Conservation (phyloP, 2,113 vertebrate genomes). For the Chlorocebus sabaeus region DNA sequence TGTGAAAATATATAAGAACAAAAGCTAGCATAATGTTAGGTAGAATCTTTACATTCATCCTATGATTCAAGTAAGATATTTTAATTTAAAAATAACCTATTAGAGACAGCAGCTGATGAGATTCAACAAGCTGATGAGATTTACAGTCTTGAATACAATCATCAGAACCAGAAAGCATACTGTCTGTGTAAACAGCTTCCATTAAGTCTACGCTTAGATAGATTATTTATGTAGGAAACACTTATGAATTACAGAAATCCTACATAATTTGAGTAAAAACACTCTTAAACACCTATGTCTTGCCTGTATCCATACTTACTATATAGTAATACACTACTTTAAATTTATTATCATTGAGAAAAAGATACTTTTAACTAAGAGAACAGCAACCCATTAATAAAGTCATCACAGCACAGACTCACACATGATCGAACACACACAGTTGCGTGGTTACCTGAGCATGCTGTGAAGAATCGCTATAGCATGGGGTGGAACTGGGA, state of each 20-base stretch:
- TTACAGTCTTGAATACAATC: accelerated
- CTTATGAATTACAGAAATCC: background rate
- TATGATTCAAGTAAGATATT: background rate
- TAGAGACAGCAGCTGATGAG: background rate
- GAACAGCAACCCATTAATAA: background rate
- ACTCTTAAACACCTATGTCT: accelerated
- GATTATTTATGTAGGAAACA: accelerated
- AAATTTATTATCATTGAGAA: accelerated
- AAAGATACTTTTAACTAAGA: background rate
- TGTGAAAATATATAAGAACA: background rate
- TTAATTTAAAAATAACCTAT: background rate
- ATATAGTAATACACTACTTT: accelerated
- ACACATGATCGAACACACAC: accelerated
- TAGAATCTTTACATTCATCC: background rate
- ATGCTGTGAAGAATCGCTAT: constrained; percentile 64
- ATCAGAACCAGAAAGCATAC: accelerated
- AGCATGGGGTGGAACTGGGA: constrained; percentile 56
- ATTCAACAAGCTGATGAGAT: background rate
- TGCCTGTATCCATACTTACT: accelerated
- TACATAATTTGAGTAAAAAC: background rate
- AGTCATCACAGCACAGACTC: background rate
- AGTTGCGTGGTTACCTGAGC: constrained; percentile 65
- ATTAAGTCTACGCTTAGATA: accelerated
- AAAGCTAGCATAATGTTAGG: background rate
- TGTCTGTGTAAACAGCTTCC: no score